Conservation (phyloP, 2,888 invertebrate genomes). For the Taphrorychus bicolor region DNA sequence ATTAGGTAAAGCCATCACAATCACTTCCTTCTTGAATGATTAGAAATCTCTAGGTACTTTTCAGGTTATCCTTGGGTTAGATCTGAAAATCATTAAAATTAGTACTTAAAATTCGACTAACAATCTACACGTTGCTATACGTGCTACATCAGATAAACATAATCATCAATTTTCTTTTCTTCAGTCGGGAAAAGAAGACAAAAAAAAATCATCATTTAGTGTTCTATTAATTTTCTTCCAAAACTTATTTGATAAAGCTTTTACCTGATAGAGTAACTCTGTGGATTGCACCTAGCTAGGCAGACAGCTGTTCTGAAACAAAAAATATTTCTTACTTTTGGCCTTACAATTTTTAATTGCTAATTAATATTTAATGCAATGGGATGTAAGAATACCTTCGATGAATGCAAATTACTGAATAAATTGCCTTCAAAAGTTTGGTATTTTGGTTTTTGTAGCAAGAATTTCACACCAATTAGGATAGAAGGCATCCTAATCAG, state of each 20-base stretch:
- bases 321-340: neutral
- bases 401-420: neutral
- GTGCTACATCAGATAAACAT: neutral
- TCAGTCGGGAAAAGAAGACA: conserved; percentile 28
- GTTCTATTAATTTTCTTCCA: too few species aligned
- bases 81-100: too few species aligned
- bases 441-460: conserved; percentile 22
- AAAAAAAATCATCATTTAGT: conserved; percentile 4
- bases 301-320: neutral
- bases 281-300: too few species aligned
- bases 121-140: neutral
- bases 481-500: conserved; percentile 5
- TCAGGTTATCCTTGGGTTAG: too few species aligned
- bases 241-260: too few species aligned
- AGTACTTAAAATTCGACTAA: too few species aligned
- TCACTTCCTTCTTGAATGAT: too few species aligned
- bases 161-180: conserved; percentile 5
- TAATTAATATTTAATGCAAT: neutral
- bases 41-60: too few species aligned
- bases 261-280: too few species aligned
- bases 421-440: conserved; percentile 9
- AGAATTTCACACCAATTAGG: conserved; percentile 20
- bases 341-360: neutral
- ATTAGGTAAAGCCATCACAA: too few species aligned
- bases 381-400: conserved; percentile 3